Evolutionary conservation across 2,797 vertebrate species (phyloP), one percentile per base, ranked within the genome.

Genomic region (Phalanger gymnotis): DNA sequence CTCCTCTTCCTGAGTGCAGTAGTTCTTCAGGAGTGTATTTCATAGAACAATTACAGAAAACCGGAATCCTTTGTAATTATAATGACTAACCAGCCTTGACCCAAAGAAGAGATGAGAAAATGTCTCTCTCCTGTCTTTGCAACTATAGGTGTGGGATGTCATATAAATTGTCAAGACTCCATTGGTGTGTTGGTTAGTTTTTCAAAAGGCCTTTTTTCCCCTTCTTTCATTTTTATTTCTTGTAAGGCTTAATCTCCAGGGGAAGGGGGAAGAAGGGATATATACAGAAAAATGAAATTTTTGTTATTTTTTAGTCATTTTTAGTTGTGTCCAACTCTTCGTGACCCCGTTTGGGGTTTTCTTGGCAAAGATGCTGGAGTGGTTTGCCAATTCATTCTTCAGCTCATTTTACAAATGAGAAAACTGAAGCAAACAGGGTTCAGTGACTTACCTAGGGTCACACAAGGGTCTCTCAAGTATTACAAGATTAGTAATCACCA

Each of bases 381-480:
- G 6, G 7, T 47, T 34, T 81, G 3, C 19, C 40, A 22, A 1
- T 81, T 47, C 22, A 6, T 81, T 81, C 22, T 47, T 22, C 73
- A 81, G 9, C 7, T 81, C 73, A 81, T 73, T 47, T 81, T 40
- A 19, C 40, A 25, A 16, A 81, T 27, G 34, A 40, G n/a, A 19
- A 40, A 40, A 47, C 19, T 81, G n/a, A 81, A 19, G n/a, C 5
- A 73, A 73, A 73, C 6, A 73, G 66, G 16, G 7, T 40, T 81
- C 25, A 22, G 1, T 7, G 19, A 47, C 9, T 81, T 81, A 25
- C 0, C 2, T 25, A 25, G 16, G n/a, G n/a, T 81, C 66, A 22
- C 66, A 7, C n/a, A 81, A 58, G 96, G 61, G 95, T 94, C 52
- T 90, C 53, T 97, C 5, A 93, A 7, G 14, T 94, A 66, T 93